Evolutionary conservation across 2,797 vertebrate genomes (phyloP), one percentile per base, ranked within the genome.

Genomic region (Falco biarmicus): DNA sequence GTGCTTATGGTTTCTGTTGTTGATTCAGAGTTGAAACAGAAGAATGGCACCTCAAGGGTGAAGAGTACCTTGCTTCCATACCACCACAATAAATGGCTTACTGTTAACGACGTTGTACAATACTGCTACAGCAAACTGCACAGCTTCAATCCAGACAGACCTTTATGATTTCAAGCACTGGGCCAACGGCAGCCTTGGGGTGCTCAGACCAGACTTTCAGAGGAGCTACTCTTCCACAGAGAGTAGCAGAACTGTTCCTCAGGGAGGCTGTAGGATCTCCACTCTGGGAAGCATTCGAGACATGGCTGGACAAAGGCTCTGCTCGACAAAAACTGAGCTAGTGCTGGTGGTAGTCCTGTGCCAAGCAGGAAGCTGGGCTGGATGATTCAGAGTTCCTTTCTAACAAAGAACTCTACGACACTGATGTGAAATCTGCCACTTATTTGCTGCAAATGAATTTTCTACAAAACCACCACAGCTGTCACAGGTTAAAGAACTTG

Each of bases 321-420:
- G 8, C 50, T 57, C 61, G 32, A 64, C 80, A 86, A 75, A 84
- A 65, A 47, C 70, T 59, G 74, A 69, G 47, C 51, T 61, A 47
- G 50, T 6, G 45, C 73, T 81, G 65, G 65, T 6, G 0, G 47
- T 2, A 43, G n/a, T 65, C 66, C 66, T 2, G 0, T 28, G 86
- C 43, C 90, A 84, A 87, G 92, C 63, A 90, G 77, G 77, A 96
- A 90, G 51, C 63, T 45, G 25, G 47, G 75, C 77, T 41, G 64
- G 39, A 32, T 79, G 59, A 89, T 47, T 88, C 76, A 73, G 85
- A 86, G 90, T 3, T 82, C 61, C 80, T 71, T 48, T 88, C 61
- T 61, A 90, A 65, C 65, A 70, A 54, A 48, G 39, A 68, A n/a
- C 17, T 81, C 83, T n/a, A 8, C 2, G 4, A 60, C 28, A 74